These are phyloP conservation scores for Sitta carolinensis DNA, from an alignment of 2,797 vertebrate species.

Conservation along the genomic window DNA sequence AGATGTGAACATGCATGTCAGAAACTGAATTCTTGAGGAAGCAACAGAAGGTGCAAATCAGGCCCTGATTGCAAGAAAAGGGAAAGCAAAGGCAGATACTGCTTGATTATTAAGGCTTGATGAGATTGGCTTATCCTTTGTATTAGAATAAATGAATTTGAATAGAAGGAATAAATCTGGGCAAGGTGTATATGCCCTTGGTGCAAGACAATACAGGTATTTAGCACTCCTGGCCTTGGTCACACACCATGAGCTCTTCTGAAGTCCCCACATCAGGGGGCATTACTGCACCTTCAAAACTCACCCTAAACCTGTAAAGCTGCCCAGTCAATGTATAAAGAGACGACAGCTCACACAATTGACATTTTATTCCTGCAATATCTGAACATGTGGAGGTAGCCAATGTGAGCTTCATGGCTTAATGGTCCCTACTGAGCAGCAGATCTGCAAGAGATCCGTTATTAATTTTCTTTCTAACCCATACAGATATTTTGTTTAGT, in stretches of 20 bases:
- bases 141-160: not conserved
- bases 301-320: not conserved
- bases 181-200: not conserved
- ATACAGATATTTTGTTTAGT: not conserved
- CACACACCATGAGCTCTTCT: fast-evolving
- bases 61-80: fast-evolving
- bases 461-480: not conserved
- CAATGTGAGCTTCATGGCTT: not conserved
- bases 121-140: not conserved
- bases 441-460: not conserved
- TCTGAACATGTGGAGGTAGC: not conserved
- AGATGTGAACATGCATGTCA: not conserved
- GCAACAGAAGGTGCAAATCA: not conserved
- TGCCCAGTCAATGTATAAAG: not conserved
- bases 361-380: not conserved
- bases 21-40: not conserved
- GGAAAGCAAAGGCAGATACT: not conserved
- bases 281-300: not conserved
- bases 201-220: not conserved
- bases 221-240: not conserved
- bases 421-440: not conserved
- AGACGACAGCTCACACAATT: not conserved
- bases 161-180: not conserved
- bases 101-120: not conserved
- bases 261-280: not conserved